Conservation (phyloP, 2,113 vertebrate genomes). For the Burhinus bistriatus region DNA sequence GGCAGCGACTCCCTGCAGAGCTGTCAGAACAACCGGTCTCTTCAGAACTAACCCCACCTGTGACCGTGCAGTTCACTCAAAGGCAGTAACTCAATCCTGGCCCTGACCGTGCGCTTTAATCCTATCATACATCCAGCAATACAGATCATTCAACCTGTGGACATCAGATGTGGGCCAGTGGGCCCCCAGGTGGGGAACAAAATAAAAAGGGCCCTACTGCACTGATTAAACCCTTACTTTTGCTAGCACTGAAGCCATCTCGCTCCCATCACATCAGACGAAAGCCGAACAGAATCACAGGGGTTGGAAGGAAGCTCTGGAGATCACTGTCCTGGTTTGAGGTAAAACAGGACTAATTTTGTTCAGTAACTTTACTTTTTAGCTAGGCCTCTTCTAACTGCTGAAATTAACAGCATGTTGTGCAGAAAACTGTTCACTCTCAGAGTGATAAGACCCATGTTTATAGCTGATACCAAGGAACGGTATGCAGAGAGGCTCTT, state of each 20-base stretch:
- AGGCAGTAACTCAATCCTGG: fast-evolving
- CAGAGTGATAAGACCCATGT: no score
- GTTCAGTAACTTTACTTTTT: no score
- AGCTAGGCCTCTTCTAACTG: no score
- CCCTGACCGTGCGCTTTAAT: fast-evolving
- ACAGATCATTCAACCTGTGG: fast-evolving
- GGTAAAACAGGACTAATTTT: no score
- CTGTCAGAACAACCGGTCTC: background rate
- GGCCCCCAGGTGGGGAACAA: background rate
- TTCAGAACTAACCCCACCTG: no score
- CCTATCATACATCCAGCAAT: background rate
- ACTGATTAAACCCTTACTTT: fast-evolving
- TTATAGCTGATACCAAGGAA: no score
- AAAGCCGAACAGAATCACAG: background rate
- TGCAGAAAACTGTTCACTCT: no score
- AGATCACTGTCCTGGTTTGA: no score
- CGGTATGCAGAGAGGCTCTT: no score
- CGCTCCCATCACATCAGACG: fast-evolving
- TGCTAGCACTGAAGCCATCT: fast-evolving
- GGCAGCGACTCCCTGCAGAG: no score
- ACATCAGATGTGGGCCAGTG: fast-evolving
- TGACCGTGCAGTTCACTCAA: fast-evolving
- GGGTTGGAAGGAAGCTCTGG: no score
- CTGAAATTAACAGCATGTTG: no score
- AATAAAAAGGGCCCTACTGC: background rate